phyloP scores from a whole-genome alignment of 2,888 invertebrate species.

The Caenorhabditis sp. region DNA sequence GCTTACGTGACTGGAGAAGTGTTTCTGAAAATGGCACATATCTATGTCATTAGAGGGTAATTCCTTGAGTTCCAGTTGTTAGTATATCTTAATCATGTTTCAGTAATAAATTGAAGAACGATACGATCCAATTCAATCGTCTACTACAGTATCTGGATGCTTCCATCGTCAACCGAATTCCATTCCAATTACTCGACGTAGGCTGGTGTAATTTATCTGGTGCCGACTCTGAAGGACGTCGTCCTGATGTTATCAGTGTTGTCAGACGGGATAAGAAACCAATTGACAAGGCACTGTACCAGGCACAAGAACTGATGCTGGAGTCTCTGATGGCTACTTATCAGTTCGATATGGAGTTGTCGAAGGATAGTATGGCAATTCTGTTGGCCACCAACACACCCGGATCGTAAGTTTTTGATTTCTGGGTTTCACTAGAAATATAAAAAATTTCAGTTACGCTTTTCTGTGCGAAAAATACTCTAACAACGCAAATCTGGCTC shows the following conservation, averaged over 20 bases:
- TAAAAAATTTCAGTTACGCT: constrained; percentile 37
- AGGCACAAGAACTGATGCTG: constrained; percentile 10
- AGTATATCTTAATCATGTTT: background rate
- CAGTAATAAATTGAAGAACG: constrained; percentile 24
- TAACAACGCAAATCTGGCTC: background rate
- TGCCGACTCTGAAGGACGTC: constrained; percentile 29
- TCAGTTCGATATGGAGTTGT: constrained; percentile 38
- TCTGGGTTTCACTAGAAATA: too few species aligned
- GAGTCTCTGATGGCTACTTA: constrained; percentile 35
- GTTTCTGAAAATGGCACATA: constrained; percentile 54
- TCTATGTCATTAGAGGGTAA: constrained; percentile 32
- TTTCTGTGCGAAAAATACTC: constrained; percentile 53
- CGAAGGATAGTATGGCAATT: constrained; percentile 23
- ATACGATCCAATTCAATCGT: constrained; percentile 23
- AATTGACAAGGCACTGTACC: constrained; percentile 21
- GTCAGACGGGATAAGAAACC: constrained; percentile 20
- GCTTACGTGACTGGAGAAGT: constrained; percentile 50
- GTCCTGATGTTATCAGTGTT: constrained; percentile 45
- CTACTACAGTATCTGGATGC: constrained; percentile 31
- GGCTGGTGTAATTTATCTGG: constrained; percentile 37
- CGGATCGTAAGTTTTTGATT: constrained; percentile 26
- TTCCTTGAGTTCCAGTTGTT: too few species aligned
- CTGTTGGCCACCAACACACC: constrained; percentile 52
- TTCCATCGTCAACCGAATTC: constrained; percentile 33
- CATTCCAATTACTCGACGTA: constrained; percentile 47